These are phyloP conservation scores for Urophycis tenuis DNA, from an alignment of 2,797 vertebrate genomes.

Conservation along the genomic window DNA sequence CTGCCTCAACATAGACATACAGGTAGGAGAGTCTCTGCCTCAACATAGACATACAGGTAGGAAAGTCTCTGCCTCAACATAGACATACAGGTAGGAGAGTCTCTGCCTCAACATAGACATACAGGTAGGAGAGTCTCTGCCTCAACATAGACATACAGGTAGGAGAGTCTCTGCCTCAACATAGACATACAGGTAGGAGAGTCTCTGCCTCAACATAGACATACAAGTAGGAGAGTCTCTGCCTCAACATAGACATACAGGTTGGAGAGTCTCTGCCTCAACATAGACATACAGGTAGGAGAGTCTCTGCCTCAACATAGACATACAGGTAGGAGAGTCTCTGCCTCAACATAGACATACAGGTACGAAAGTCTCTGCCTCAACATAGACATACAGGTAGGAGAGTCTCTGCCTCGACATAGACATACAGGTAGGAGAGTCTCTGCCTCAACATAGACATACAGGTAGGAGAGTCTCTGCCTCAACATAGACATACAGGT, in stretches of 20 bases:
- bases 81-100: not conserved
- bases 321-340: not conserved
- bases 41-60: not conserved
- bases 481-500: conserved; percentile 71
- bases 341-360: no score
- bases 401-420: no score
- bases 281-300: not conserved
- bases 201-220: not conserved
- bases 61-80: not conserved
- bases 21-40: not conserved
- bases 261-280: conserved; percentile 27
- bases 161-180: not conserved
- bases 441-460: no score
- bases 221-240: conserved; percentile 36
- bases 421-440: no score
- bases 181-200: no score
- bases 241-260: conserved; percentile 73
- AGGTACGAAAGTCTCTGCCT: no score
- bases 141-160: not conserved
- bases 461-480: no score
- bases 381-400: no score
- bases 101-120: conserved; percentile 60
- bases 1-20: not conserved
- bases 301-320: no score
- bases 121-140: conserved; percentile 55